phyloP scores from a whole-genome alignment of 2,888 invertebrate species.

The Schizaphis graminum region DNA sequence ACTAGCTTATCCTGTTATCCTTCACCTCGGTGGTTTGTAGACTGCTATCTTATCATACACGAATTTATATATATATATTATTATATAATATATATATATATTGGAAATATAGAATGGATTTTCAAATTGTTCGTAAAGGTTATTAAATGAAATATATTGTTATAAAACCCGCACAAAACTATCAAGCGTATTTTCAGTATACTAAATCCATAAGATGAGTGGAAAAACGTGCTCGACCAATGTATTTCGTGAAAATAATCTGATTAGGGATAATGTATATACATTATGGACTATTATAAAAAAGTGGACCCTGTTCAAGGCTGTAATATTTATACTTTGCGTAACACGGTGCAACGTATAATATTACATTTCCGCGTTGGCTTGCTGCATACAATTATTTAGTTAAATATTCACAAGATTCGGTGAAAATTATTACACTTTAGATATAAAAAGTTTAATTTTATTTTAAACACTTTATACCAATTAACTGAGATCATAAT shows the following conservation, averaged over 20 bases:
- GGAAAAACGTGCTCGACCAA: neutral
- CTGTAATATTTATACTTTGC: neutral
- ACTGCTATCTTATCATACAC: neutral
- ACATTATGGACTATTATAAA: neutral
- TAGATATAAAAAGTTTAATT: neutral
- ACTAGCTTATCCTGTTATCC: slow-evolving; percentile 29
- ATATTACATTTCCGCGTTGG: neutral
- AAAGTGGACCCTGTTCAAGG: neutral
- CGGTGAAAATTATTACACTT: neutral
- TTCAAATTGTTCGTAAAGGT: neutral
- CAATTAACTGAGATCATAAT: neutral
- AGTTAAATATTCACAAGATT: neutral
- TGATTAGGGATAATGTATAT: neutral
- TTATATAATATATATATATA: no score
- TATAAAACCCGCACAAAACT: neutral
- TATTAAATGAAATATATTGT: slow-evolving; percentile 1
- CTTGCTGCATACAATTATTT: neutral
- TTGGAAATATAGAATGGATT: neutral
- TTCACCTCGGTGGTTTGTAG: neutral
- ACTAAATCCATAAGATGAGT: neutral
- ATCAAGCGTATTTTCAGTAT: neutral
- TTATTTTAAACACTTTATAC: neutral
- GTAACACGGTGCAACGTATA: neutral
- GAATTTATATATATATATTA: neutral
- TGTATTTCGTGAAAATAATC: neutral